Base-by-base conservation (phyloP, 2,797 vertebrate genomes). In the Loris lydekkerianus region DNA sequence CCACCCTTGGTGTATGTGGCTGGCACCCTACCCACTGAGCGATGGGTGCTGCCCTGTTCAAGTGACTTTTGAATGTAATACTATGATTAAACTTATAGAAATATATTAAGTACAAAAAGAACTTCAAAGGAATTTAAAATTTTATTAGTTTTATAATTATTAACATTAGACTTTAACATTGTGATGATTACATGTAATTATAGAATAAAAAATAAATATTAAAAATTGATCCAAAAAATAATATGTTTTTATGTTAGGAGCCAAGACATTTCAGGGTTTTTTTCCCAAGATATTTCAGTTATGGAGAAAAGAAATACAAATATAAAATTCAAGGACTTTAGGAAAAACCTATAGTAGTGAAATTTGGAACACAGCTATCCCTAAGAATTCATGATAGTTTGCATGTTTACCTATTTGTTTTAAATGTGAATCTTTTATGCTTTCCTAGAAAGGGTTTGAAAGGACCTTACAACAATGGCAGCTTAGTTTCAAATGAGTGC, bases 171-270 rank as follows among this genome's bases (percentile, higher is more conserved):
- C 23, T 78, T n/a, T 56, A 78, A 56, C 34, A n/a, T 34, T 78
- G 29, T 78, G 49, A 56, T 8, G 56, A 34, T 78, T 78, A 15
- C 9, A 56, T 21, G 20, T 56, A 82, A 58, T 53, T 87, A 25
- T 37, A 78, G 20, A 60, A 61, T 85, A 61, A 67, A 67, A 67
- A 83, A 70, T 76, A 94, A 61, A 40, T 75, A 76, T 82, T 37
- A 76, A 87, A 61, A 78, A 78, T 53, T 90, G 61, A n/a, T 78
- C 37, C 70, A 46, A 84, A 37, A 10, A 46, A 83, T 94, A 37
- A 31, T 65, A 29, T 49, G 14, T 76, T 94, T 31, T 29, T 65
- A 29, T 49, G 14, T 76, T 76, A 77, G 75, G 29, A 53, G 20
- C 27, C 29, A 53, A 77, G 46, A 31, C 31, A 53, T 76, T 76